A percentile compares a stretch with the other conserved stretches of the same genome.
Conservation (phyloP, 2,797 vertebrate genomes). For the Clarias pachynema region DNA sequence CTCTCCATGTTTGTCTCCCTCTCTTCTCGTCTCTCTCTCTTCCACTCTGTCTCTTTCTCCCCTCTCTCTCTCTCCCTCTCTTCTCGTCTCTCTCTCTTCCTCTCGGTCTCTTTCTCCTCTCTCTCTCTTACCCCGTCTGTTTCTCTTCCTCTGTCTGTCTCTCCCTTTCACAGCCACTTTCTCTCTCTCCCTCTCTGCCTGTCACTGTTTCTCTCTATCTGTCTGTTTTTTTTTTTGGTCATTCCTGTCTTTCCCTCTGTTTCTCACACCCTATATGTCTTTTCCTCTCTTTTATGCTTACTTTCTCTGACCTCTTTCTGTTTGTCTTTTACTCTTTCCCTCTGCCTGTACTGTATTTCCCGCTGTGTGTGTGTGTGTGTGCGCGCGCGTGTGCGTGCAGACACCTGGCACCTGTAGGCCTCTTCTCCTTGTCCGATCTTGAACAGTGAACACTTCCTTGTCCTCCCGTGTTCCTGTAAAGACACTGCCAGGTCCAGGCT, state of each 20-base stretch:
- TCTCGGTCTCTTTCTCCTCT: not conserved
- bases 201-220: not conserved
- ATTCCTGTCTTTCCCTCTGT: not conserved
- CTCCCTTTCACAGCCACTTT: not conserved
- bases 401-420: constrained; percentile 56
- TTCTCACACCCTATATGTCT: not conserved
- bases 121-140: not conserved
- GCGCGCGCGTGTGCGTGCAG: not conserved
- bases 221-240: not conserved
- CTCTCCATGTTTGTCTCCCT: not conserved
- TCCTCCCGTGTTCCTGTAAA: constrained; percentile 39
- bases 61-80: not conserved
- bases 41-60: not conserved
- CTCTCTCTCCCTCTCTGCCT: not conserved
- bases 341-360: constrained; percentile 1
- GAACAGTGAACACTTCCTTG: constrained; percentile 1
- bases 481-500: constrained; percentile 44
- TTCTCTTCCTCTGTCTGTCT: not conserved
- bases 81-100: not conserved
- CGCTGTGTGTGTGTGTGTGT: not conserved
- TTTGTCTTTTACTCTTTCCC: not conserved
- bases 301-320: not conserved
- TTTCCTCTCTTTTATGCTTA: not conserved
- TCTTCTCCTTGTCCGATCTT: constrained; percentile 40
- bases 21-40: not conserved